phyloP scores from a whole-genome alignment of 2,113 vertebrate genomes.

The Crotalus helleri region DNA sequence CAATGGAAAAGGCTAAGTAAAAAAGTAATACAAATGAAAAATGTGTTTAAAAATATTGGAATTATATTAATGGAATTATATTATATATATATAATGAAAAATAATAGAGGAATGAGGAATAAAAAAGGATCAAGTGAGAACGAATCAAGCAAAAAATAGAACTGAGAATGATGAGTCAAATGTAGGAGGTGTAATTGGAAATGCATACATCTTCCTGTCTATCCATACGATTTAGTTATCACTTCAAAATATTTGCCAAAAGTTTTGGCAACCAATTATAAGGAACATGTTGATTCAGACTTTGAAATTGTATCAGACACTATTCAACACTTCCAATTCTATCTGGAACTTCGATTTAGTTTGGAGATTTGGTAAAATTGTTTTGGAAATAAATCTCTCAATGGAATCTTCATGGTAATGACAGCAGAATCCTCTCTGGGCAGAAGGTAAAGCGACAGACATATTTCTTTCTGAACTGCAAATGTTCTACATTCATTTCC shows the following conservation, averaged over 20 bases:
- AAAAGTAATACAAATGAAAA: neutral
- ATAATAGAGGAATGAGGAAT: neutral
- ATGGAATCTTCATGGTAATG: neutral
- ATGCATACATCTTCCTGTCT: neutral
- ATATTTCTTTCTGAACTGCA: neutral
- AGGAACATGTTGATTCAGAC: neutral
- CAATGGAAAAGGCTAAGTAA: neutral
- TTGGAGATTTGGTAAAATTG: neutral
- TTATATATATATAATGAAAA: neutral
- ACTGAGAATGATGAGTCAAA: neutral
- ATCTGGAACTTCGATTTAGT: neutral
- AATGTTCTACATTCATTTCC: neutral
- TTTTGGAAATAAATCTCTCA: neutral
- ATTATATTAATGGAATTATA: neutral
- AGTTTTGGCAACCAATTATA: neutral
- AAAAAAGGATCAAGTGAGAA: neutral
- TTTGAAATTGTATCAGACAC: neutral
- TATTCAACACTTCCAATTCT: neutral
- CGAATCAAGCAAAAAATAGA: neutral
- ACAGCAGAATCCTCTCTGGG: neutral
- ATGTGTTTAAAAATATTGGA: neutral
- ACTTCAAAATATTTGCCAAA: neutral
- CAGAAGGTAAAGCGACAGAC: neutral
- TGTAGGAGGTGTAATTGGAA: neutral
- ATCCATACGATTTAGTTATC: neutral